Evolutionary conservation across 2,113 vertebrate genomes (phyloP).

Genomic region (Peromyscus maniculatus): DNA sequence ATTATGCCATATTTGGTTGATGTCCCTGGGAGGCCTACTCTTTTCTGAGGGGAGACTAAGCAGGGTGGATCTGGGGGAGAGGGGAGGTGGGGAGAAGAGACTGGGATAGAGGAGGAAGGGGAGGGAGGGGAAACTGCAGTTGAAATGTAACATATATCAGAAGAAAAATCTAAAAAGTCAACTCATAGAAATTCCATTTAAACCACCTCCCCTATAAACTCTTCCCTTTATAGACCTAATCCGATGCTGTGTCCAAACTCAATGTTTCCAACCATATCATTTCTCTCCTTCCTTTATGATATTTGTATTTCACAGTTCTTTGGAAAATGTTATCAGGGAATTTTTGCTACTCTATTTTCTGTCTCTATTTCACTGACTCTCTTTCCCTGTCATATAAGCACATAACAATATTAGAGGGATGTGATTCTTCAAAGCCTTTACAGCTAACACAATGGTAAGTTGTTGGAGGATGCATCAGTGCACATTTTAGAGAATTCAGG

Average conservation of each 20-base stretch:
- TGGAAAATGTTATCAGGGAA: slow-evolving; percentile 45
- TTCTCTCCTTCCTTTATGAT: slow-evolving; percentile 16
- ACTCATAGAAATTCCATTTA: background rate
- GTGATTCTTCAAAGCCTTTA: background rate
- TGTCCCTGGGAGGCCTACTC: too few species aligned
- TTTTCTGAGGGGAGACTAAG: too few species aligned
- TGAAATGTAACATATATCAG: too few species aligned
- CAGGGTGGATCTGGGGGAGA: too few species aligned
- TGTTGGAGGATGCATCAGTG: background rate
- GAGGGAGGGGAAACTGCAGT: too few species aligned
- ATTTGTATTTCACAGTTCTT: slow-evolving; percentile 43
- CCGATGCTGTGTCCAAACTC: slow-evolving; percentile 22
- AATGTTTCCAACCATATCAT: background rate
- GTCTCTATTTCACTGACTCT: slow-evolving; percentile 54
- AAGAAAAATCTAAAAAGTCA: background rate
- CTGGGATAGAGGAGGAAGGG: too few species aligned
- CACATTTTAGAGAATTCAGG: background rate
- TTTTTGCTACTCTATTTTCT: background rate
- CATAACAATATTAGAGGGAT: background rate
- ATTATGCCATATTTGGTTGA: too few species aligned
- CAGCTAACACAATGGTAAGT: background rate
- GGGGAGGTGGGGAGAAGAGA: too few species aligned
- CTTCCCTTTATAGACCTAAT: background rate
- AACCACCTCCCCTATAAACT: background rate
- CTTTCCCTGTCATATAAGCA: background rate